Evolutionary conservation across 1,140 invertebrate species (phyloP), one percentile per base, ranked within the genome.

Genomic region (Sycophila sp.): DNA sequence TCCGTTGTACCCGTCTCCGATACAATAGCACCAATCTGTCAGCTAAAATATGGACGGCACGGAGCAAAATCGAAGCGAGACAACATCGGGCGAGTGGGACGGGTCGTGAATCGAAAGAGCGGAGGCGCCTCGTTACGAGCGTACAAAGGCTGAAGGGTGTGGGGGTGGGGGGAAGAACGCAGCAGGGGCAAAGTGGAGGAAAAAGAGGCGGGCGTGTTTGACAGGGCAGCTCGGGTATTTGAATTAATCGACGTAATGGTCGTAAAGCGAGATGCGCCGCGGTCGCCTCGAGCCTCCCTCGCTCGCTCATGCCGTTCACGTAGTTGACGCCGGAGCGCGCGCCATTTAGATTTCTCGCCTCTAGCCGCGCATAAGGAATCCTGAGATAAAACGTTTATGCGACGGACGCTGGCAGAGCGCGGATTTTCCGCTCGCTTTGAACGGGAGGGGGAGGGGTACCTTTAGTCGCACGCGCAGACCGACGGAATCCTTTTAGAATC

Each of bases 221-320:
- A 49, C 19, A 7, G 2, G 10, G 26, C 26, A 36, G 5, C 34
- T 36, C n/a, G 28, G 28, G 8, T 30, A 55, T 34, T 17, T 17
- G 30, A 55, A 55, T 55, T 55, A 55, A 55, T 55, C 51, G 30
- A 55, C 30, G 28, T 34, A 55, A 55, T 55, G 51, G 30, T 55
- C 30, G 51, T 55, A 55, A 51, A 51, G 28, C 13, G 22, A 51
- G 13, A 51, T 19, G 47, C 19, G 24, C 13, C 24, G 24, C 10
- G 4, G n/a, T n/a, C n/a, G n/a, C n/a, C n/a, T n/a, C n/a, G n/a
- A n/a, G n/a, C n/a, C n/a, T n/a, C n/a, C n/a, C n/a, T n/a, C n/a
- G n/a, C 22, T 32, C 15, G 15, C 28, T 55, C 15, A 34, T 34
- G 28, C 51, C 15, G 7, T n/a, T 6, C 51, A 34, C 30, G 51